Percentiles rank a stretch among this genome's conserved stretches.
phyloP scores from a whole-genome alignment of 2,113 vertebrate species.

The Reinhardtius hippoglossoides region DNA sequence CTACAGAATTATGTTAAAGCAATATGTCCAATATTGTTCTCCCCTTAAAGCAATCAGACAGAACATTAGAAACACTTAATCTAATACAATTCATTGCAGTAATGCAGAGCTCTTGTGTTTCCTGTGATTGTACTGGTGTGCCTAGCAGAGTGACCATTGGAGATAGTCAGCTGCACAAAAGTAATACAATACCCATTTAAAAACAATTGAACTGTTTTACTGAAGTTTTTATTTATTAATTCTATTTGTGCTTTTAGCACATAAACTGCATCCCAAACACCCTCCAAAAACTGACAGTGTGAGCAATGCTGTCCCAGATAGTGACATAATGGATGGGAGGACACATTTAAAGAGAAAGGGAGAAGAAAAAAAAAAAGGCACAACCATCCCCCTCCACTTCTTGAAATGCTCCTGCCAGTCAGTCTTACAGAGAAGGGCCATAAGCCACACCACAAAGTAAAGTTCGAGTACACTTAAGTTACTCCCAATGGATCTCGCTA shows the following conservation, averaged over 20 bases:
- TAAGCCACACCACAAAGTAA: conserved; percentile 29
- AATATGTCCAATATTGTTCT: not conserved
- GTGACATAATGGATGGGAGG: conserved; percentile 66
- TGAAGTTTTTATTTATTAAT: conserved; percentile 82
- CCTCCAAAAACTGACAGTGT: conserved; percentile 70
- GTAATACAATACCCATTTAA: not conserved
- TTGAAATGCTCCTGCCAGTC: conserved; percentile 51
- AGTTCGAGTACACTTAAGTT: conserved; percentile 16
- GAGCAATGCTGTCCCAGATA: conserved; percentile 71
- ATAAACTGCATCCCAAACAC: conserved; percentile 79
- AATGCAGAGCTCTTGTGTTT: not conserved
- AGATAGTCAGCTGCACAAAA: not conserved
- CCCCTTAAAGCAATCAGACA: not conserved
- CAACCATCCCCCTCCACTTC: conserved; percentile 66
- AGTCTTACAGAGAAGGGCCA: conserved; percentile 51
- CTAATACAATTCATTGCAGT: not conserved
- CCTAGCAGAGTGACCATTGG: not conserved
- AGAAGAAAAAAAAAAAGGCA: conserved; percentile 69
- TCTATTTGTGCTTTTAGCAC: conserved; percentile 84
- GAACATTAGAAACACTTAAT: not conserved
- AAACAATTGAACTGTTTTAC: conserved; percentile 60
- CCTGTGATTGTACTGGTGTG: not conserved
- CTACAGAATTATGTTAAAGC: not conserved
- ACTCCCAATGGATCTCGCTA: conserved; percentile 45
- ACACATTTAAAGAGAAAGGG: conserved; percentile 42